Conservation (phyloP, 92 coral and sea anemone genomes). For the Porites cylindrica region DNA sequence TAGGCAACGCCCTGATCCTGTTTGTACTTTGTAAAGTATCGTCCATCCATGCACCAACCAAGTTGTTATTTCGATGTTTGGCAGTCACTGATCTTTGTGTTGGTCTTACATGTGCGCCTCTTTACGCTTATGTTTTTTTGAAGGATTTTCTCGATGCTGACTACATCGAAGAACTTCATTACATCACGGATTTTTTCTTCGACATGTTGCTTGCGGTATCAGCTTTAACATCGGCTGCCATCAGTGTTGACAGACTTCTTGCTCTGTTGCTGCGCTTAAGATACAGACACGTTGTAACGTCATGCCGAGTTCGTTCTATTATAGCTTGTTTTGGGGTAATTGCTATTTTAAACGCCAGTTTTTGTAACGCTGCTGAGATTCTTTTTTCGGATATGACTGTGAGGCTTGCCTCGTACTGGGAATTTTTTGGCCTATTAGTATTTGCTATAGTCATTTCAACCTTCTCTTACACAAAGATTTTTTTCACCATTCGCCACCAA, state of each 20-base stretch:
- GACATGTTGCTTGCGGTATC: neutral
- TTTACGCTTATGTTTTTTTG: neutral
- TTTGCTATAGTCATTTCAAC: neutral
- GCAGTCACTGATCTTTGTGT: neutral
- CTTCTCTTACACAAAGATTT: neutral
- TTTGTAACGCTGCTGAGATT: neutral
- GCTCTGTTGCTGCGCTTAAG: constrained; percentile 1
- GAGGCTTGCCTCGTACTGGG: neutral
- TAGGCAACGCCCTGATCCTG: neutral
- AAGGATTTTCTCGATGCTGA: neutral
- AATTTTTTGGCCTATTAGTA: neutral
- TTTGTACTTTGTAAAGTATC: neutral
- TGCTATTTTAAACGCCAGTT: neutral
- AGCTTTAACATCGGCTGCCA: neutral
- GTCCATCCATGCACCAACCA: neutral
- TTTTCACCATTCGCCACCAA: neutral
- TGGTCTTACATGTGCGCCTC: neutral
- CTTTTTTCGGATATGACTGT: neutral
- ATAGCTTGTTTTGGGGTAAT: neutral
- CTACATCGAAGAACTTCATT: neutral
- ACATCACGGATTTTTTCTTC: neutral
- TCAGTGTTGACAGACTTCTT: constrained; percentile 2
- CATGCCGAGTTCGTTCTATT: neutral
- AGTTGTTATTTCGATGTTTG: neutral
- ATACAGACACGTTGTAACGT: neutral